Conservation (phyloP, 2,797 vertebrate genomes). For the Vultur gryphus region DNA sequence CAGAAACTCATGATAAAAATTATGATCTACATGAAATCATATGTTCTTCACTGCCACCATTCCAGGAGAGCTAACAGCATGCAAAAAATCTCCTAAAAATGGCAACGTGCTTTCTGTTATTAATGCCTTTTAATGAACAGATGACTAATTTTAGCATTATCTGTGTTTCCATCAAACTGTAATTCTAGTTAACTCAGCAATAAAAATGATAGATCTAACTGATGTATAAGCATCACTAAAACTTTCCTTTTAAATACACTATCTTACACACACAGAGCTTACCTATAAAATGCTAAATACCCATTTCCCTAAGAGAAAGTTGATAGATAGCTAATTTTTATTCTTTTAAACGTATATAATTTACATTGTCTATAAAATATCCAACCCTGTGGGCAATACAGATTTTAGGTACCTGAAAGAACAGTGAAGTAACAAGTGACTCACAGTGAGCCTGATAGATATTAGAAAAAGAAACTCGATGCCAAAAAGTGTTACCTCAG, state of each 20-base stretch:
- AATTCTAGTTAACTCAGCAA: conserved; percentile 21
- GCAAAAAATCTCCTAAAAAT: background rate
- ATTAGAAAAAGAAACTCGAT: background rate
- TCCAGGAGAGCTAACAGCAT: background rate
- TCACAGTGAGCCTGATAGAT: background rate
- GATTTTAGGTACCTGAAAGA: background rate
- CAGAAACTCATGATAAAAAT: background rate
- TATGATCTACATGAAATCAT: background rate
- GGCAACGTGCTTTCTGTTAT: background rate
- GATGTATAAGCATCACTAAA: background rate
- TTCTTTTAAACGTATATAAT: background rate
- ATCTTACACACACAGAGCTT: background rate
- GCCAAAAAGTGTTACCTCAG: background rate
- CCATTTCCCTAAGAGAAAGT: background rate
- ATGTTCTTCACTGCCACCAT: background rate
- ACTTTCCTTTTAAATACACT: background rate
- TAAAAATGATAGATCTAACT: conserved; percentile 32
- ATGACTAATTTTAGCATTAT: conserved; percentile 24
- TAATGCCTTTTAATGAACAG: conserved; percentile 20
- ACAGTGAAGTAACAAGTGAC: background rate
- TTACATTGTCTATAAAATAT: background rate
- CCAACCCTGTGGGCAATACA: background rate
- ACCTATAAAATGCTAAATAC: background rate
- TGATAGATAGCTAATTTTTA: background rate
- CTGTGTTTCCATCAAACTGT: background rate